Evolutionary conservation across 2,113 vertebrate genomes (phyloP).

Genomic region (Pangasianodon hypophthalmus): DNA sequence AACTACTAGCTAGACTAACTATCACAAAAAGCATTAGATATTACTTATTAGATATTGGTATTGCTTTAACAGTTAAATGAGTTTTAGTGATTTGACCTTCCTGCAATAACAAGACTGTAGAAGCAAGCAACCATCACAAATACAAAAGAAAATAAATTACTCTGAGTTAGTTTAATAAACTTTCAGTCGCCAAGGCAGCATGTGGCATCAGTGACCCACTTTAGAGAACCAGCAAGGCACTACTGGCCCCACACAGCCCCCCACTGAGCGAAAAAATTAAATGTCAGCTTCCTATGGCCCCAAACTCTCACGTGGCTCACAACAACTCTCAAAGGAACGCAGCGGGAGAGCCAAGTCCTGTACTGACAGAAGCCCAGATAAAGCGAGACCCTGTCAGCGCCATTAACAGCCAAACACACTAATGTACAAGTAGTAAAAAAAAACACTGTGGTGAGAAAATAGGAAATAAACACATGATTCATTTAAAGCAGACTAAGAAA

Average conservation of each 20-base stretch:
- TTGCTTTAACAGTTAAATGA: not conserved
- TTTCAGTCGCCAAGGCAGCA: constrained; percentile 27
- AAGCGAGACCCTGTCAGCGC: not conserved
- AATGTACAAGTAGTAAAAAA: not conserved
- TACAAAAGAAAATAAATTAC: not conserved
- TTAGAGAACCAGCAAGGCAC: constrained; percentile 18
- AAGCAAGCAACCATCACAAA: not conserved
- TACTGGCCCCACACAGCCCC: constrained; percentile 15
- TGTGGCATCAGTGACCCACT: constrained; percentile 32
- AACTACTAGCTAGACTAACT: not conserved
- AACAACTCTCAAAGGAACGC: constrained; percentile 6
- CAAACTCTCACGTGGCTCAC: constrained; percentile 11
- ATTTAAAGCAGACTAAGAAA: not conserved
- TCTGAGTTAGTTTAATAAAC: constrained; percentile 38
- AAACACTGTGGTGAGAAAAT: not conserved
- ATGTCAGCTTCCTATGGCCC: constrained; percentile 23
- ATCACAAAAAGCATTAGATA: not conserved
- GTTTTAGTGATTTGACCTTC: not conserved
- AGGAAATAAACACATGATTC: not conserved
- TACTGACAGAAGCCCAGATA: not conserved
- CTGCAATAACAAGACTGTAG: not conserved
- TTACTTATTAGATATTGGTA: not conserved
- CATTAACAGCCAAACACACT: not conserved
- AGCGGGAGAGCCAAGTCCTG: constrained; percentile 16
- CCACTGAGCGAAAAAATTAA: constrained; percentile 43